phyloP scores from a whole-genome alignment of 2,888 invertebrate genomes.

The Lapara coniferarum region DNA sequence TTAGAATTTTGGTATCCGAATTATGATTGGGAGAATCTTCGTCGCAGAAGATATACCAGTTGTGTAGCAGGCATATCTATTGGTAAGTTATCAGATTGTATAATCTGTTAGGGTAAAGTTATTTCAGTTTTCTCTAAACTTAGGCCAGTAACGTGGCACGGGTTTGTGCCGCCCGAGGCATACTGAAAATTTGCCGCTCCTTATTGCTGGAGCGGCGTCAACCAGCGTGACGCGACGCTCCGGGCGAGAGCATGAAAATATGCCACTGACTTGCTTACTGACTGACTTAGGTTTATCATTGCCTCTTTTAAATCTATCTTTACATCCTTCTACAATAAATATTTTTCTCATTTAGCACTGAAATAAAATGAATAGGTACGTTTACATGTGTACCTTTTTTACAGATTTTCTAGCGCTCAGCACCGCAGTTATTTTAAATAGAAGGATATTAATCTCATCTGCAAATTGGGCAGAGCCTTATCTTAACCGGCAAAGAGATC shows the following conservation, averaged over 20 bases:
- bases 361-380: too few relatives aligned
- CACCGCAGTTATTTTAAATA: conserved; percentile 52
- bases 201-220: too few relatives aligned
- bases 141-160: too few relatives aligned
- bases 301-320: too few relatives aligned
- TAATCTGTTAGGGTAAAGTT: background rate
- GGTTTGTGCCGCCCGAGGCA: too few relatives aligned
- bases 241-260: too few relatives aligned
- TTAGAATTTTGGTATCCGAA: conserved; percentile 8
- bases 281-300: too few relatives aligned
- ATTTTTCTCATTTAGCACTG: too few relatives aligned
- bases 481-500: conserved; percentile 44
- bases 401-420: conserved; percentile 52
- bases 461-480: conserved; percentile 55
- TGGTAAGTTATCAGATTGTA: conserved; percentile 34
- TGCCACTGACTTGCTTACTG: too few relatives aligned
- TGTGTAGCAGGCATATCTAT: conserved; percentile 43
- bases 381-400: conserved; percentile 30
- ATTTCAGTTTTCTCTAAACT: background rate
- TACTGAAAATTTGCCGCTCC: too few relatives aligned
- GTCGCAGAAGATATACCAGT: conserved; percentile 32
- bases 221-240: too few relatives aligned
- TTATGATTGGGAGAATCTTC: conserved; percentile 36
- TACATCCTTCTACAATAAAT: too few relatives aligned
- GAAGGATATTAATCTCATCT: conserved; percentile 51